Evolutionary conservation across 2,113 vertebrate genomes (phyloP).

Genomic region (Callocephalon fimbriatum): DNA sequence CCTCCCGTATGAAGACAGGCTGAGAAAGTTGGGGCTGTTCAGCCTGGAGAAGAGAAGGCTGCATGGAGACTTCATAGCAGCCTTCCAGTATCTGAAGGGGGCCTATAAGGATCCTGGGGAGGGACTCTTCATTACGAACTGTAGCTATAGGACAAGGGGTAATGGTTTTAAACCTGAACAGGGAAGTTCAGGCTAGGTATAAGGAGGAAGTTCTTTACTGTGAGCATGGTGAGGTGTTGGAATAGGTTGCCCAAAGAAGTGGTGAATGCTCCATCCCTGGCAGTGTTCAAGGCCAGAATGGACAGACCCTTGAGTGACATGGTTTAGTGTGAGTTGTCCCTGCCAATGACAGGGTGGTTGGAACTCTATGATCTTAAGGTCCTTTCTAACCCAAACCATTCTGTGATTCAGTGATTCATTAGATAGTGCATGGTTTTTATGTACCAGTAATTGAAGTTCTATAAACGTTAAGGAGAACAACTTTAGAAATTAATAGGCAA

Average conservation of each 20-base stretch:
- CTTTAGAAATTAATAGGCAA: not conserved
- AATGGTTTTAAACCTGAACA: not conserved
- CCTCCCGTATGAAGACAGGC: no score
- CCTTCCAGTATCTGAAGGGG: not conserved
- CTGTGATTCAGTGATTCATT: not conserved
- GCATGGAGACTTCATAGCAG: not conserved
- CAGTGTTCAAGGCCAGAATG: not conserved
- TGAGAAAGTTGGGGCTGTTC: no score
- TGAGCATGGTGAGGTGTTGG: not conserved
- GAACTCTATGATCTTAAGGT: not conserved
- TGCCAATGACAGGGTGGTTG: not conserved
- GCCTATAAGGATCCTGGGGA: not conserved
- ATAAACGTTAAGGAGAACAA: not conserved
- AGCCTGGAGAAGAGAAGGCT: not conserved
- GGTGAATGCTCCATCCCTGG: not conserved
- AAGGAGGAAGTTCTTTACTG: not conserved
- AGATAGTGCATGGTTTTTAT: not conserved
- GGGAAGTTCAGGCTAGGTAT: not conserved
- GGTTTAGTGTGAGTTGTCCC: not conserved
- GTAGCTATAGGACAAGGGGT: not conserved
- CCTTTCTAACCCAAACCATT: not conserved
- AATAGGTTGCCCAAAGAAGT: not conserved
- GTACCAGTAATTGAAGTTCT: not conserved
- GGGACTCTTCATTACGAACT: not conserved
- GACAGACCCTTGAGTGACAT: not conserved